Evolutionary conservation across 2,888 invertebrate genomes (phyloP).

Genomic region (Trachelus tabidus): DNA sequence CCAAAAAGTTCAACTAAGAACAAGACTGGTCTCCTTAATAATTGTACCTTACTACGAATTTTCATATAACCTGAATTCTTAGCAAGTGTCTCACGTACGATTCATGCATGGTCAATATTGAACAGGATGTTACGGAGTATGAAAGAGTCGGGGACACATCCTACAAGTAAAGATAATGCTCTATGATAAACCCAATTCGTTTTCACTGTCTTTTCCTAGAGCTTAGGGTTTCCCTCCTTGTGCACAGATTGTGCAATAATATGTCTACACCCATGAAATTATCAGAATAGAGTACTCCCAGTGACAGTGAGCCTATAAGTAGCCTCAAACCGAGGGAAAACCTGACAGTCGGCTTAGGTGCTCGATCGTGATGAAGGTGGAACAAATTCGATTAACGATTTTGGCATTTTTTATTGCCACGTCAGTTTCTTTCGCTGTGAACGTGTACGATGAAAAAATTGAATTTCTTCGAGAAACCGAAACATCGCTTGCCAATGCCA

Average conservation of each 20-base stretch:
- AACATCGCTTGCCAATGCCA: not conserved
- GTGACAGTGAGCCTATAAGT: not conserved
- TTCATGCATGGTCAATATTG: conserved; percentile 57
- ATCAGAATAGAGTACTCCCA: conserved; percentile 2
- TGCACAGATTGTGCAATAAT: conserved; percentile 12
- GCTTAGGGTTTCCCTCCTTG: not conserved
- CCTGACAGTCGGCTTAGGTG: not conserved
- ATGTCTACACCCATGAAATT: conserved; percentile 2
- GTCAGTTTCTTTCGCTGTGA: not conserved
- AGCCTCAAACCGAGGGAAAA: not conserved
- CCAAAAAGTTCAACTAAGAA: not conserved
- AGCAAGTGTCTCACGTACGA: conserved; percentile 26
- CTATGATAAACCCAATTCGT: conserved; percentile 4
- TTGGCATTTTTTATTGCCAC: not conserved
- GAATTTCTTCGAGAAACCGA: not conserved
- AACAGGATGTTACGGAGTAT: conserved; percentile 50
- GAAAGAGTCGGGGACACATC: conserved; percentile 15
- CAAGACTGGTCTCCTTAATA: not conserved
- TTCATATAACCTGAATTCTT: conserved; percentile 1
- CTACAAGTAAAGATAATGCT: conserved; percentile 28
- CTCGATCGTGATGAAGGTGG: not conserved
- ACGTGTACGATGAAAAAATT: not conserved
- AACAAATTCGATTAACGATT: not conserved
- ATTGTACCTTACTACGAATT: not conserved
- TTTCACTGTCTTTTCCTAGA: not conserved